Percentiles rank a stretch among this genome's conserved stretches.
Conservation (phyloP, 2,888 invertebrate species). For the Ptilodon capucinus region DNA sequence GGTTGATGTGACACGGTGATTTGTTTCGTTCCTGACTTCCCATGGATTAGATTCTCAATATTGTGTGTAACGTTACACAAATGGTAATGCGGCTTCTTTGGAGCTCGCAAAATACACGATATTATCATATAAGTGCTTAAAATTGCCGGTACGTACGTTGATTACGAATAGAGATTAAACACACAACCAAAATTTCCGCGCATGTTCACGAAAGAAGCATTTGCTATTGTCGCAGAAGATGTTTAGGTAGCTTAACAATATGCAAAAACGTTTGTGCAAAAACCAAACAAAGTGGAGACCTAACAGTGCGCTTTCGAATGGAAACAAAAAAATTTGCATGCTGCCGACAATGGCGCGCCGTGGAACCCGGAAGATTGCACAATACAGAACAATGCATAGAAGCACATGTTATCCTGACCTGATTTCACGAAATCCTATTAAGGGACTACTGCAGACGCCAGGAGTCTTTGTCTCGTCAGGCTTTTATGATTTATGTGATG, state of each 20-base stretch:
- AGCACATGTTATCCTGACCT: conserved; percentile 81
- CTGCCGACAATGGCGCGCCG: conserved; percentile 54
- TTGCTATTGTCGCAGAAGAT: not conserved
- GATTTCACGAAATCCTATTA: conserved; percentile 66
- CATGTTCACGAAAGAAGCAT: not conserved
- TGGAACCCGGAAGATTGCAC: conserved; percentile 77
- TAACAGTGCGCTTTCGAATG: conserved; percentile 37
- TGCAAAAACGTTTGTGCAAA: conserved; percentile 31
- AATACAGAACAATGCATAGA: conserved; percentile 60
- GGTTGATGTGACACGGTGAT: conserved; percentile 76
- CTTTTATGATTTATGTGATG: conserved; percentile 78
- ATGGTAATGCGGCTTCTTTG: conserved; percentile 35
- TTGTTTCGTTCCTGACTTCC: conserved; percentile 71
- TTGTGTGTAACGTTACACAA: conserved; percentile 39
- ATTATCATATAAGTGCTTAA: conserved; percentile 33
- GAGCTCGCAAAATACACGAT: conserved; percentile 24
- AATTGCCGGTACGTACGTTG: conserved; percentile 26
- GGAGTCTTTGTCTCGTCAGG: conserved; percentile 63
- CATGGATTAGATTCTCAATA: conserved; percentile 62
- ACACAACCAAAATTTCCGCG: conserved; percentile 25
- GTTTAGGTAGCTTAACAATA: conserved; percentile 11
- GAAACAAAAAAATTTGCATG: conserved; percentile 72
- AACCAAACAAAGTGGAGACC: conserved; percentile 44
- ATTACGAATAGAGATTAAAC: conserved; percentile 27
- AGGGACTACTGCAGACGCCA: conserved; percentile 59